Base-by-base conservation (phyloP, 2,888 invertebrate genomes). In the Oeneis ivallda region DNA sequence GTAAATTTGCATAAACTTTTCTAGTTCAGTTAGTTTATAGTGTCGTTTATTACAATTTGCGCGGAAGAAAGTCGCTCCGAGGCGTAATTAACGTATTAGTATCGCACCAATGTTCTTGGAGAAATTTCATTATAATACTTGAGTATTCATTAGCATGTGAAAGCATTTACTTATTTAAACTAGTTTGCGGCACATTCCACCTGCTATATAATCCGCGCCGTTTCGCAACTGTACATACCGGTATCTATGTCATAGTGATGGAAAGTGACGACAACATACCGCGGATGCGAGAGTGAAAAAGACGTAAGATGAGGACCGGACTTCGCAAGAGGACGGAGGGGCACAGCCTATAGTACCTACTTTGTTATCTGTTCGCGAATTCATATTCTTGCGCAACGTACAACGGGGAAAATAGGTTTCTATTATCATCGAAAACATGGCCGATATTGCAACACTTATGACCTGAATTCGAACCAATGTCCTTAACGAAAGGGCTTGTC, bases 171-270 rank as follows among this genome's bases (percentile, higher is more conserved):
- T n/a, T n/a, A 87, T 85, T 87, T 87, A 85, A 91, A 91, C 89
- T 85, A 81, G 89, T 91, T 91, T 86, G 82, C 84, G 80, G 84
- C 84, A 85, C 88, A 87, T 90, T 87, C 88, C 90, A 92, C 92
- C 89, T 91, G 92, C 89, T 87, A 88, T 89, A 88, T 91, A 91
- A 91, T 92, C 91, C 88, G 92, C 90, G 89, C 75, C 87, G 86
- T 92, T 92, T 92, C 91, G 90, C 92, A 91, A 92, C 84, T 80
- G 76, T 79, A 77, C 79, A 84, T 79, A 76, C 78, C 82, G 83
- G 88, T 89, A 91, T 90, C 86, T 91, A 87, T 92, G 92, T 90
- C 92, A 91, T 77, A 79, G 82, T 72, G 85, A 71, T 59, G 43
- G 79, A 87, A 72, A 49, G 83, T 72, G 86, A 87, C 69, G 67